Evolutionary conservation across 1,140 invertebrate species (phyloP).

Genomic region (Riptortus pedestris): DNA sequence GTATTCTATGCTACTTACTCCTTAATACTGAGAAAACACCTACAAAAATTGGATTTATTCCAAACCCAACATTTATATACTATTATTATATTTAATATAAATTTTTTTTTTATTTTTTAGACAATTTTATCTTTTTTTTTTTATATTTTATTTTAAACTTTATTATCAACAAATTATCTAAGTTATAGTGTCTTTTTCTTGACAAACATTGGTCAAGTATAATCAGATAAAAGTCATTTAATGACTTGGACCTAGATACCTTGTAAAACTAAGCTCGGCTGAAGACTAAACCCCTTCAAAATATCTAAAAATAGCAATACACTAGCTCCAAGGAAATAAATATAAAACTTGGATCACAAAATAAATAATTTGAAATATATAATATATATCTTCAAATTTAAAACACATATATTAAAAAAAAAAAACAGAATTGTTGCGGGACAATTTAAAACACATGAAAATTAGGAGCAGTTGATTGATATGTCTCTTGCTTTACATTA

Average conservation of each 20-base stretch:
- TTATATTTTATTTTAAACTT: not conserved
- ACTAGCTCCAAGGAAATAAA: no score
- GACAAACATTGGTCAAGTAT: not conserved
- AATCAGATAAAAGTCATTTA: not conserved
- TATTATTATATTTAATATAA: not conserved
- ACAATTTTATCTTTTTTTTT: no score
- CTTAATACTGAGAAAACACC: conserved; percentile 6
- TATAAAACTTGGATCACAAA: no score
- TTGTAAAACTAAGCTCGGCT: conserved; percentile 1
- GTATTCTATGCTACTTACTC: not conserved
- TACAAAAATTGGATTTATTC: not conserved
- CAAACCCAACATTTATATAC: not conserved
- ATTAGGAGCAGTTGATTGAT: no score
- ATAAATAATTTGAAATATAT: no score
- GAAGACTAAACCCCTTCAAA: not conserved
- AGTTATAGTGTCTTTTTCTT: conserved; percentile 12
- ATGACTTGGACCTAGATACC: conserved; percentile 6
- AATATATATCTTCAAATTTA: no score
- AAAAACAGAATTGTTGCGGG: no score
- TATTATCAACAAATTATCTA: not conserved
- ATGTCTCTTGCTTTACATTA: no score
- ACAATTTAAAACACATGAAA: no score
- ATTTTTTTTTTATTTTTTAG: not conserved
- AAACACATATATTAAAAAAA: no score
- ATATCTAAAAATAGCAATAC: no score